phyloP scores from a whole-genome alignment of 2,888 invertebrate species.

The Scaptomyza cyrtandrae region DNA sequence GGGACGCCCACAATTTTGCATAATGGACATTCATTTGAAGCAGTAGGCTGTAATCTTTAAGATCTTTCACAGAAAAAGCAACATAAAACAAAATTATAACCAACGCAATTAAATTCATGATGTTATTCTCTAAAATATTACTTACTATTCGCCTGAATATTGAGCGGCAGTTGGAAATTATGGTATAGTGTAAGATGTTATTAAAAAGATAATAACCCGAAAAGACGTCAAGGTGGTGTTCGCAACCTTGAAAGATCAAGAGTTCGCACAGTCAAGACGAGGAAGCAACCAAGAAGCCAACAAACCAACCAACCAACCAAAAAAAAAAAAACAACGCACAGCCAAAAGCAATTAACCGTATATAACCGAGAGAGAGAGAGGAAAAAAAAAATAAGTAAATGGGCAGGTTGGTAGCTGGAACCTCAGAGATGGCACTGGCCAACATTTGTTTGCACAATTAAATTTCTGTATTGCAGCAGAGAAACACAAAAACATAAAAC shows the following conservation, averaged over 20 bases:
- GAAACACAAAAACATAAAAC: not conserved
- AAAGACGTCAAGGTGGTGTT: slow-evolving; percentile 42
- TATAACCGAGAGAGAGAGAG: slow-evolving; percentile 35
- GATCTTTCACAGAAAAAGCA: slow-evolving; percentile 15
- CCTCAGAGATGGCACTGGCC: slow-evolving; percentile 48
- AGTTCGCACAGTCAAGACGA: slow-evolving; percentile 55
- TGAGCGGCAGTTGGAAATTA: slow-evolving; percentile 28
- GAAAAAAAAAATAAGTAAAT: slow-evolving; percentile 22
- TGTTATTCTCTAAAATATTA: slow-evolving; percentile 40
- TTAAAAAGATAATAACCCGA: slow-evolving; percentile 69
- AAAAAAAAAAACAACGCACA: slow-evolving; percentile 37
- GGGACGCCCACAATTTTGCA: slow-evolving; percentile 53
- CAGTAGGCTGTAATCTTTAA: slow-evolving; percentile 26
- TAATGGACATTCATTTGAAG: slow-evolving; percentile 46
- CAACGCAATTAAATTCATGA: slow-evolving; percentile 61
- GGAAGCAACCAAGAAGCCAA: slow-evolving; percentile 42
- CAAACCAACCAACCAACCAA: slow-evolving; percentile 22
- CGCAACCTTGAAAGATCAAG: slow-evolving; percentile 75
- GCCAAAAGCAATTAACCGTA: slow-evolving; percentile 73
- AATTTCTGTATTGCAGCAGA: slow-evolving; percentile 45
- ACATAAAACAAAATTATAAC: slow-evolving; percentile 17
- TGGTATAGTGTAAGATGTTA: slow-evolving; percentile 51
- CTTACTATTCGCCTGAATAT: slow-evolving; percentile 6
- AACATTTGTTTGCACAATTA: slow-evolving; percentile 70
- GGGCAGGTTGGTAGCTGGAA: slow-evolving; percentile 29